Evolutionary conservation across 2,797 vertebrate species (phyloP), one percentile per base, ranked within the genome.

Genomic region (Jordanella pulchra): DNA sequence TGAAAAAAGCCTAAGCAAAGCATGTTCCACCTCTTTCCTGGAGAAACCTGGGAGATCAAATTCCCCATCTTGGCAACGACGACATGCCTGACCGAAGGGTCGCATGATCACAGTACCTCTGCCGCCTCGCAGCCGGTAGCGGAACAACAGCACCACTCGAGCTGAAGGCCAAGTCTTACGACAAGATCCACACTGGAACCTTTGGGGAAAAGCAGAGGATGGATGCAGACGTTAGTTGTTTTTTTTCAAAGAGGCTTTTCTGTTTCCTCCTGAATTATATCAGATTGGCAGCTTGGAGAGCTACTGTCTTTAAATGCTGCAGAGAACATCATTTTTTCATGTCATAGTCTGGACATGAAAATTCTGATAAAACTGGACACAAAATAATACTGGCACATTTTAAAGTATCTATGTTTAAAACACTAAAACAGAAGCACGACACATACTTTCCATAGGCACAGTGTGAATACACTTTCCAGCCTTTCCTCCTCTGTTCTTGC

Each of bases 1-100:
- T 27, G 25, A 0, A 48, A 86, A 71, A 47, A 94, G 69, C n/a
- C 21, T 47, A 1, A 56, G 44, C 58, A 94, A 65, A 28, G 67
- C 67, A 0, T 64, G 0, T 48, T 89, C 63, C 48, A 87, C 89
- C 0, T 65, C 69, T 0, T 73, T 2, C 1, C 42, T 0, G 18
- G 67, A 2, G 67, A 92, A 91, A 28, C 86, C 91, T 15, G 90
- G 85, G 0, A 65, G 67, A 0, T 72, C 0, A 79, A 45, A 89
- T 0, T 0, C 0, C 14, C 3, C 4, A 0, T 75, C 18, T 0
- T 13, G 2, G 72, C 92, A 93, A 0, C 17, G 1, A 1, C 77
- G 78, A 42, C 92, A 93, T 2, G 76, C 61, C 74, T 94, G 92
- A 50, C 89, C 73, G 17, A 91, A 91, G 32, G 89, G 90, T 3